phyloP scores from a whole-genome alignment of 2,888 invertebrate species.

The Scaptomyza tumidula region DNA sequence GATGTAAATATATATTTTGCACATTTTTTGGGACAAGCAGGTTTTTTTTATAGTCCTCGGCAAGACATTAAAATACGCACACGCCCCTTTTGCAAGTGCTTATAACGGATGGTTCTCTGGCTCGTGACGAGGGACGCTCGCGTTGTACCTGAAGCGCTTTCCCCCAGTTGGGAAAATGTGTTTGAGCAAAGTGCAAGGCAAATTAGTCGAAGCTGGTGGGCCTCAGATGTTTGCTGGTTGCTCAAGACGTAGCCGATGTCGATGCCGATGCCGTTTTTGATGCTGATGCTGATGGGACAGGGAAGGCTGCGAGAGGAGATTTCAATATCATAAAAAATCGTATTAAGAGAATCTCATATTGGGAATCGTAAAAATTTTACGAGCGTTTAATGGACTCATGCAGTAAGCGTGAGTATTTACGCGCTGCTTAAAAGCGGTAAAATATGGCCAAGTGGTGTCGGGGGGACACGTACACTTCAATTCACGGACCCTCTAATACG shows the following conservation, averaged over 20 bases:
- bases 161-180: constrained; percentile 42
- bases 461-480: constrained; percentile 48
- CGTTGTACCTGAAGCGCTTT: constrained; percentile 55
- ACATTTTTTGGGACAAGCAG: constrained; percentile 53
- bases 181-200: constrained; percentile 54
- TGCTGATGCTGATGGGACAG: constrained; percentile 27
- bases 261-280: constrained; percentile 5
- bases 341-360: constrained; percentile 84
- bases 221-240: constrained; percentile 58
- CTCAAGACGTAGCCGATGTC: constrained; percentile 29
- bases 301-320: constrained; percentile 76
- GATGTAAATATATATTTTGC: constrained; percentile 40
- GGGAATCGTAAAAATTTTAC: constrained; percentile 84
- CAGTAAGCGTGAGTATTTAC: constrained; percentile 80
- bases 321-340: constrained; percentile 84
- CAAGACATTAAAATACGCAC: constrained; percentile 67
- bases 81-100: constrained; percentile 46
- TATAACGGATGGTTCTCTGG: constrained; percentile 24
- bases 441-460: constrained; percentile 72
- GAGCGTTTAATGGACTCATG: constrained; percentile 84
- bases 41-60: constrained; percentile 74
- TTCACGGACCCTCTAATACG: constrained; percentile 14
- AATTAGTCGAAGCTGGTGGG: constrained; percentile 50
- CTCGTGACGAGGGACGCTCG: constrained; percentile 20
- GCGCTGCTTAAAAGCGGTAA: constrained; percentile 78